Evolutionary conservation across 1,140 invertebrate species (phyloP), one percentile per base, ranked within the genome.

Genomic region (Armadillidium nasatum): DNA sequence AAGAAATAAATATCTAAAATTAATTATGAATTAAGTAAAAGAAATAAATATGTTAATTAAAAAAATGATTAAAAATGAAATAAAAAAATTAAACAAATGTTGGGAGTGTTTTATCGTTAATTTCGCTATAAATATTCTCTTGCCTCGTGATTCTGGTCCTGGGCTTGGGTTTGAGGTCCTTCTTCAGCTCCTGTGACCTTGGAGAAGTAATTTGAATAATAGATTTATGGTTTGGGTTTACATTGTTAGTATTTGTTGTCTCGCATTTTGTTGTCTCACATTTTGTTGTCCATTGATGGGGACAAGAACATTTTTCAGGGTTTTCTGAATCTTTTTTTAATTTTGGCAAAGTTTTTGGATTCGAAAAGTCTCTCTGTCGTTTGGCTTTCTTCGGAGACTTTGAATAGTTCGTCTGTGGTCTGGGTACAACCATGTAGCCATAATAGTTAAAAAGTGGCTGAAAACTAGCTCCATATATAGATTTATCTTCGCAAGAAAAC

Each of bases 381-480:
- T 33, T 33, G 33, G 1, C 50, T 60, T 60, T 60, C 7, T 60
- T 19, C 7, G 50, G 50, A 15, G 50, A 7, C 2, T 33, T 33
- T 33, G 33, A 33, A 33, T 33, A 33, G 6, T 33, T 60, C 11
- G 50, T 60, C 7, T 60, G 50, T 1, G 50, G 50, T 13, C 75
- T 76, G n/a, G 76, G 79, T 7, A 78, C 76, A 23, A 78, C 79
- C 79, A 80, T 78, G 74, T 80, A 80, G 22, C 79, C 79, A 54
- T 80, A 80, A 44, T 80, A 80, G 66, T 80, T 80, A 46, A 80
- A 68, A 60, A 80, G 73, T 9, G 76, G 76, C 4, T 76, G 79
- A 69, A 71, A 78, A 15, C 74, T 73, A 21, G 72, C 43, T 6
- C 60, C 71, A 44, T 68, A 72, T 15, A 75, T 54, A 0, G 68